These are phyloP conservation scores for Alcedo atthis DNA, from an alignment of 2,797 vertebrate genomes.

Conservation along the genomic window DNA sequence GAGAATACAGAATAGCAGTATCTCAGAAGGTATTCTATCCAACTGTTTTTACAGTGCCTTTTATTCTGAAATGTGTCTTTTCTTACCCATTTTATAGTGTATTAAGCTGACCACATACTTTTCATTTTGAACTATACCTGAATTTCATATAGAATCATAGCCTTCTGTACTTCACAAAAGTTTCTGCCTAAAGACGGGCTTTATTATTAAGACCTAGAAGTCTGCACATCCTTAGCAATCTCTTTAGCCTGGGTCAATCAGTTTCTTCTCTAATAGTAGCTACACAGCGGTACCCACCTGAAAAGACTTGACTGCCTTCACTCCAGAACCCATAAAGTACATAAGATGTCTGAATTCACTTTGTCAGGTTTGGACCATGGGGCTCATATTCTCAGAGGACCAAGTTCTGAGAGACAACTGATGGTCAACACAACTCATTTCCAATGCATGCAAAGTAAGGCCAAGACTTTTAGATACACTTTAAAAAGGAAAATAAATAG, in stretches of 20 bases:
- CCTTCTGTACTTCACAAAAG: neutral
- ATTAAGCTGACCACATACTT: neutral
- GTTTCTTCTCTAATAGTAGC: neutral
- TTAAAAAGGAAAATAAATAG: no score
- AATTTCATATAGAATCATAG: neutral
- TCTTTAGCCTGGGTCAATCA: neutral
- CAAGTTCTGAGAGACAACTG: neutral
- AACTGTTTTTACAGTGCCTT: neutral
- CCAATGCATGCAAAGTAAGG: neutral
- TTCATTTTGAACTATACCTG: neutral
- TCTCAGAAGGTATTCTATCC: neutral
- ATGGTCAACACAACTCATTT: neutral
- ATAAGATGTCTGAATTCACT: neutral
- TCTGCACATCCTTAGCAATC: neutral
- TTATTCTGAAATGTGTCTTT: neutral
- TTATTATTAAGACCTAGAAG: neutral
- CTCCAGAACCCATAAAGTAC: accelerated
- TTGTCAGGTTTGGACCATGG: neutral
- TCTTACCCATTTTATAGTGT: neutral
- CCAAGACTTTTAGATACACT: neutral
- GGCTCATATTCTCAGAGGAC: neutral
- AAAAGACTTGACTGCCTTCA: neutral
- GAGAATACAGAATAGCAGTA: neutral
- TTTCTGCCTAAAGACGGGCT: neutral
- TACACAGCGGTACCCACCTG: neutral